These are phyloP conservation scores for Amblyornis subalaris DNA, from an alignment of 2,113 vertebrate genomes.

Conservation along the genomic window DNA sequence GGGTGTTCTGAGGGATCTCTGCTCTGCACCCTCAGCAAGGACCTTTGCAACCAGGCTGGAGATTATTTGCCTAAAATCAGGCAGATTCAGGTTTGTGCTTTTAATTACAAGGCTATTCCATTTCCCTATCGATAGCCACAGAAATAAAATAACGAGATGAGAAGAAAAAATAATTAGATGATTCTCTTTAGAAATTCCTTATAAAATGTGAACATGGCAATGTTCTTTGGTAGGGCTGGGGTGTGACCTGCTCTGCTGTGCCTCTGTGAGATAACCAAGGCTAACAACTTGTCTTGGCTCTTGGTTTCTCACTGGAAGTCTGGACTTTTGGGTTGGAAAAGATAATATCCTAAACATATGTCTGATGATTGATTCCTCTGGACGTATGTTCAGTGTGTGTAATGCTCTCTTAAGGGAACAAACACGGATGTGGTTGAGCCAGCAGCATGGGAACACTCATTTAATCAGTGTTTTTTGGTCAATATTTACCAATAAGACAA, in stretches of 20 bases:
- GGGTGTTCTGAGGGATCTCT: background rate
- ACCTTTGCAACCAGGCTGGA: background rate
- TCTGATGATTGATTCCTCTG: conserved; percentile 22
- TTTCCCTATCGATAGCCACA: background rate
- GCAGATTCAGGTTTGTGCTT: background rate
- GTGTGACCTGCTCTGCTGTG: background rate
- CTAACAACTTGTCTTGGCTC: background rate
- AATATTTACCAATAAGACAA: conserved; percentile 32
- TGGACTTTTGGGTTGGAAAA: background rate
- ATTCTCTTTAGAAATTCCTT: background rate
- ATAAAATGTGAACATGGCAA: background rate
- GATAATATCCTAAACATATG: conserved; percentile 39
- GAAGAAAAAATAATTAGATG: background rate
- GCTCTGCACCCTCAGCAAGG: background rate
- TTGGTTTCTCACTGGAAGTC: background rate
- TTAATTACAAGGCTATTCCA: background rate
- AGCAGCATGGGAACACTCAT: conserved; percentile 2
- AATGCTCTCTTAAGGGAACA: background rate
- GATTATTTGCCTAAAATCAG: background rate
- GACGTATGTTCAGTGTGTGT: background rate
- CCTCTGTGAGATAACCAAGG: background rate
- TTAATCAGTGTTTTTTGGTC: background rate
- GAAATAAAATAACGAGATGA: background rate
- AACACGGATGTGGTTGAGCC: background rate
- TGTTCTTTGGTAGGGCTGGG: background rate